A percentile compares a stretch with the other conserved stretches of the same genome.
Evolutionary conservation across 2,797 vertebrate species (phyloP).

Genomic region (Bufotes viridis): DNA sequence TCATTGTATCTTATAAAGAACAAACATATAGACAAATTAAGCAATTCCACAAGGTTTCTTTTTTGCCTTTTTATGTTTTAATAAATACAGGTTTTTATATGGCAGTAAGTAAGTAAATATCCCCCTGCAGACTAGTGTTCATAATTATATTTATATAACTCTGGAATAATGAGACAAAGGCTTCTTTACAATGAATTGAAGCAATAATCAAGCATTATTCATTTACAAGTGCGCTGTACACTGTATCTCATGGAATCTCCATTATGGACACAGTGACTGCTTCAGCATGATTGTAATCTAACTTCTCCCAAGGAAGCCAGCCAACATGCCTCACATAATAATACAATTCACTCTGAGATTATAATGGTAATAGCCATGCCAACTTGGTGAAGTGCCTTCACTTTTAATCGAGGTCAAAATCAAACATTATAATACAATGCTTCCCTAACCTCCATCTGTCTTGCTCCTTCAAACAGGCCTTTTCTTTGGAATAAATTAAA

Average conservation of each 20-base stretch:
- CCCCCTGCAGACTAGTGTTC: slow-evolving; percentile 52
- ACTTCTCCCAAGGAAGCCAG: slow-evolving; percentile 50
- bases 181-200: slow-evolving; percentile 43
- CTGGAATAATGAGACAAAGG: slow-evolving; percentile 40
- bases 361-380: slow-evolving; percentile 54
- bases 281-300: slow-evolving; percentile 60
- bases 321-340: slow-evolving; percentile 47
- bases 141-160: slow-evolving; percentile 54
- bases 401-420: slow-evolving; percentile 56
- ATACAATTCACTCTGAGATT: slow-evolving; percentile 55
- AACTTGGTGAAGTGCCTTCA: slow-evolving; percentile 53
- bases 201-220: slow-evolving; percentile 46
- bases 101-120: slow-evolving; percentile 51
- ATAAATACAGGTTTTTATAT: slow-evolving; percentile 57
- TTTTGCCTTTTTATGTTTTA: slow-evolving; percentile 57
- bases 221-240: slow-evolving; percentile 37
- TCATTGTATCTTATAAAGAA: slow-evolving; percentile 53
- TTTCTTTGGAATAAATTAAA: slow-evolving; percentile 23
- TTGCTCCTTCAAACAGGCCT: slow-evolving; percentile 2
- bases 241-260: slow-evolving; percentile 51
- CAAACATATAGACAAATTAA: slow-evolving; percentile 57
- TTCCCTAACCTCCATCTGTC: slow-evolving; percentile 37
- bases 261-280: slow-evolving; percentile 47
- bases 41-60: slow-evolving; percentile 47
- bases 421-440: slow-evolving; percentile 39